Base-by-base conservation (phyloP, 2,888 invertebrate species). In the Euclidia mi region DNA sequence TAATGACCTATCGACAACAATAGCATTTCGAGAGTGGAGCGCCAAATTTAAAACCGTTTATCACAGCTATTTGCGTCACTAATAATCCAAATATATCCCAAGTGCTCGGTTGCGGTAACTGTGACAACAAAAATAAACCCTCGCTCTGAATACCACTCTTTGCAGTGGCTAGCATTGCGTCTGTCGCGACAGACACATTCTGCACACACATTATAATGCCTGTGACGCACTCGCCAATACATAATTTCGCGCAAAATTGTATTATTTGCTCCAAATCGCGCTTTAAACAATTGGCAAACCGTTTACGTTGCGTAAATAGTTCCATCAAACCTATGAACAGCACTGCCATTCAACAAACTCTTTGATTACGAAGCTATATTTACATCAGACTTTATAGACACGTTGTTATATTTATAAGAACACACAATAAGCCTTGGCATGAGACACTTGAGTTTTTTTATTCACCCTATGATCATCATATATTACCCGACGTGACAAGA, bases 21-120 rank as follows among this genome's bases (percentile, higher is more conserved):
- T 90, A 90, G 88, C 77, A 73, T 70, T 71, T 76, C 78, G 82
- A 74, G 81, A 76, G 79, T 70, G 71, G 72, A 71, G 81, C 71
- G 89, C 89, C 90, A 90, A 86, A 93, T 84, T 91, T 89, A 89
- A 87, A 84, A 82, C 70, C 73, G 87, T 89, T 88, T 86, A 91
- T 88, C 87, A 87, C 82, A 80, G 81, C 86, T 90, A 91, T 90
- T 89, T 92, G 90, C 94, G 93, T 93, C 94, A 94, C 85, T 88
- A 88, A 88, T 89, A 89, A 87, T 84, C 89, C 87, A 89, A 90
- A 93, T 93, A 92, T 89, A 92, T 84, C 81, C 65, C 74, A 70
- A 76, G 77, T 71, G 75, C 76, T 79, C 80, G 70, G 81, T 82
- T 75, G 84, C 72, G 76, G 84, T 90, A 88, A 90, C 87, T 88